Evolutionary conservation across 2,888 invertebrate genomes (phyloP).

Genomic region (Aproaerema taeniolella): DNA sequence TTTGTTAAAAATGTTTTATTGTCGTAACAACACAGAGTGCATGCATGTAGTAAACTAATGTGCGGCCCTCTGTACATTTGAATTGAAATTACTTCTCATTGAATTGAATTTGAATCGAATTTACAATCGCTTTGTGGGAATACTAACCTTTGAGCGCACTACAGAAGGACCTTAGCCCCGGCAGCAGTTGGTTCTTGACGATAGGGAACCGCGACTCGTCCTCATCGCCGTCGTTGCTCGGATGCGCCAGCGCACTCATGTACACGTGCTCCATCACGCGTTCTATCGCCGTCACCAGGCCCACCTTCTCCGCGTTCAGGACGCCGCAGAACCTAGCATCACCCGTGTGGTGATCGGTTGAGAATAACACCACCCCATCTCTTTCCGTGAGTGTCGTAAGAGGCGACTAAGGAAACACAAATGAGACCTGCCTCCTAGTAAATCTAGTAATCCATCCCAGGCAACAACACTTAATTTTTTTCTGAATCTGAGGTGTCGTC

Average conservation of each 20-base stretch:
- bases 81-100: not conserved
- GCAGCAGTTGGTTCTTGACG: constrained; percentile 89
- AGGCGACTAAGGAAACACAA: too few species aligned
- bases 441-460: too few species aligned
- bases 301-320: constrained; percentile 86
- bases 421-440: too few species aligned
- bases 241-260: constrained; percentile 92
- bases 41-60: too few species aligned
- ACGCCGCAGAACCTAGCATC: constrained; percentile 83
- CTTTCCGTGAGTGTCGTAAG: too few species aligned
- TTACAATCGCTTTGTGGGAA: too few species aligned
- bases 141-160: constrained; percentile 87
- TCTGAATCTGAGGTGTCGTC: too few species aligned
- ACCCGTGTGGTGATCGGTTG: not conserved
- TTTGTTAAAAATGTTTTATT: too few species aligned
- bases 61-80: too few species aligned
- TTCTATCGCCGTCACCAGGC: constrained; percentile 91
- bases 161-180: constrained; percentile 90
- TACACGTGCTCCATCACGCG: constrained; percentile 92
- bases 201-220: constrained; percentile 87
- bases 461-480: too few species aligned
- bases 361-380: too few species aligned
- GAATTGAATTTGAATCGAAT: not conserved
- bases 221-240: constrained; percentile 87
- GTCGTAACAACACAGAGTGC: too few species aligned